Evolutionary conservation across 2,797 vertebrate genomes (phyloP), one percentile per base, ranked within the genome.

Genomic region (Caiman crocodilus): DNA sequence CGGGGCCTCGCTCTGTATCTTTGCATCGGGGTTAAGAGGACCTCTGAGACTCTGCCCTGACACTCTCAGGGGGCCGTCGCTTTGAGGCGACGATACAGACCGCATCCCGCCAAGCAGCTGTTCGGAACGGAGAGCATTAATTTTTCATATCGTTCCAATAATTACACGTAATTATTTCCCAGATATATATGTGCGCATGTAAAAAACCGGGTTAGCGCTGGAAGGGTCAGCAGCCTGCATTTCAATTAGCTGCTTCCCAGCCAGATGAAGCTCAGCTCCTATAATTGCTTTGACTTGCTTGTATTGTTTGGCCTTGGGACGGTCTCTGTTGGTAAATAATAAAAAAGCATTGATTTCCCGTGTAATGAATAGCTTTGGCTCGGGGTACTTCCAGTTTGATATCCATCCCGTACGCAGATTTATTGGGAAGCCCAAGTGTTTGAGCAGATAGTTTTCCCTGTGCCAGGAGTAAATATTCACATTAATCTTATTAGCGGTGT

Each of bases 281-380:
- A 58, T 79, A 87, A 83, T 91, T 74, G 85, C 65, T 13, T 65
- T 65, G 77, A 78, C 56, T 78, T 32, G 42, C 63, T 75, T 82
- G 61, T 60, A 42, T n/a, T 64, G 13, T 25, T 60, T 57, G 57
- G 89, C 86, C 89, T 89, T 76, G 82, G 76, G 67, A 79, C 57
- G 84, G 65, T 84, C 79, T 84, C 81, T 59, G 85, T 63, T 90
- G 87, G 74, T 92, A 88, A 92, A 94, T 93, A 94, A 94, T 92
- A 86, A 87, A 89, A 91, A 82, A 93, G 56, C 81, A 93, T 91
- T 79, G 92, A 95, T 95, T 81, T 90, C 32, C 77, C 64, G 61
- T 84, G 87, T 87, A 91, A 91, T 93, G 76, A 93, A 92, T 93
- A 80, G 64, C 84, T 84, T 90, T 90, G 80, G 87, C 91, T 82